Conservation (phyloP, 2,113 vertebrate species). For the Pterocles burchelli region DNA sequence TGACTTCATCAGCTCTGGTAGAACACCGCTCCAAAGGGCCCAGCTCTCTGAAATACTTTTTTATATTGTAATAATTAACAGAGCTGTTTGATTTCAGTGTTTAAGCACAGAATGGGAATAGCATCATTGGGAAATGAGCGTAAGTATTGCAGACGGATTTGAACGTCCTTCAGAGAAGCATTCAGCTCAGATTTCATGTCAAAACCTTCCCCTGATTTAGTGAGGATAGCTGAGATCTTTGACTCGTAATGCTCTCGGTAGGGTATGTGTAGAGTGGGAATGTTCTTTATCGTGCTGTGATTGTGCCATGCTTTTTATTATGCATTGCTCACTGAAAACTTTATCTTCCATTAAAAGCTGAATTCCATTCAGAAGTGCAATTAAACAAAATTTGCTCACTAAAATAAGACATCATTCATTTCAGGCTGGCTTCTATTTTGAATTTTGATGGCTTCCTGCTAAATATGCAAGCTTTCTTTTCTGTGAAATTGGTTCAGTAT, state of each 20-base stretch:
- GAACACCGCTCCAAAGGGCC: background rate
- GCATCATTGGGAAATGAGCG: background rate
- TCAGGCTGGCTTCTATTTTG: conserved; percentile 51
- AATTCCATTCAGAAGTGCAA: conserved; percentile 41
- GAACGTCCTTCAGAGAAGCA: background rate
- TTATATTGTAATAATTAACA: background rate
- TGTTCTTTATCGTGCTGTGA: background rate
- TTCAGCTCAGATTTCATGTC: background rate
- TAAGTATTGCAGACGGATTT: background rate
- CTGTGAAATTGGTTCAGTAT: conserved; percentile 31
- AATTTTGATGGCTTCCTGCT: conserved; percentile 50
- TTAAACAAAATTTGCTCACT: conserved; percentile 43
- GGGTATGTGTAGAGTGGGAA: background rate
- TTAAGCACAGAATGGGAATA: background rate
- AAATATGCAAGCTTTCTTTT: conserved; percentile 48
- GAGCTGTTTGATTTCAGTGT: background rate
- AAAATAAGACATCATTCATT: conserved; percentile 55
- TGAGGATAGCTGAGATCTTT: background rate
- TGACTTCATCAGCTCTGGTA: background rate
- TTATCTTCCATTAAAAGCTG: conserved; percentile 43
- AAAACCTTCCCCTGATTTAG: background rate
- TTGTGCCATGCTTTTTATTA: background rate
- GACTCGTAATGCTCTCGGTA: background rate
- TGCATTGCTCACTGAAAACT: conserved; percentile 35
- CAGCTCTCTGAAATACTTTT: background rate